Base-by-base conservation (phyloP, 2,888 invertebrate genomes). In the Cistogaster globosa region DNA sequence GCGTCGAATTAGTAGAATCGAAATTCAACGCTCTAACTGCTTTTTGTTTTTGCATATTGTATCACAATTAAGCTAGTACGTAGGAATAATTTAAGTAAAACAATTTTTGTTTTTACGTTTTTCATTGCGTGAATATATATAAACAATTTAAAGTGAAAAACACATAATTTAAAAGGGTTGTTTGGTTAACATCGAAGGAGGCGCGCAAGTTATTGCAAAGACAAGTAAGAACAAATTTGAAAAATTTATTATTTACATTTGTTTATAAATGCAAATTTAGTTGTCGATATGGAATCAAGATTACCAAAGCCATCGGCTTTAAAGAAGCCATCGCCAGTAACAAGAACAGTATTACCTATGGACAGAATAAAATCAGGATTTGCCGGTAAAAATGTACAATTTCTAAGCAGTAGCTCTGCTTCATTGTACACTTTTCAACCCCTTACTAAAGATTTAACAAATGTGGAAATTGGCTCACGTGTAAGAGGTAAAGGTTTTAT, bases 241-340 rank as follows among this genome's bases (percentile, higher is more conserved):
- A 20, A 53, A 18, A 53, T 1, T 18, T 7, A 18, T 2, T 14
- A 6, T 48, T 4, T 20, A 20, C 11, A 18, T 9, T 18, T 18
- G 3, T 7, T 53, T 53, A 53, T 20, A 20, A 18, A 53, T 53
- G 14, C n/a, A 20, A 53, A 18, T 53, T 1, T 53, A 53, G 18
- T 53, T 18, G 48, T 5, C 26, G 6, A 60, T 26, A 94, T 94
- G 94, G 93, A 94, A 87, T 94, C 94, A 8, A 93, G 93, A 38
- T 89, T 93, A 80, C 93, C 93, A n/a, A 93, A 93, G 72, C 92
- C 92, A 1, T 88, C 89, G 12, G 88, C 87, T 0, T 22, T 92
- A 0, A 92, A 89, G 51, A 89, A 88, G 26, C 91, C 92, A 16
- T 76, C 80, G n/a, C 67, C 88, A 12, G 12, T 42, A 12, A 42